Conservation (phyloP, 1,140 invertebrate species). For the Chelonus insularis region DNA sequence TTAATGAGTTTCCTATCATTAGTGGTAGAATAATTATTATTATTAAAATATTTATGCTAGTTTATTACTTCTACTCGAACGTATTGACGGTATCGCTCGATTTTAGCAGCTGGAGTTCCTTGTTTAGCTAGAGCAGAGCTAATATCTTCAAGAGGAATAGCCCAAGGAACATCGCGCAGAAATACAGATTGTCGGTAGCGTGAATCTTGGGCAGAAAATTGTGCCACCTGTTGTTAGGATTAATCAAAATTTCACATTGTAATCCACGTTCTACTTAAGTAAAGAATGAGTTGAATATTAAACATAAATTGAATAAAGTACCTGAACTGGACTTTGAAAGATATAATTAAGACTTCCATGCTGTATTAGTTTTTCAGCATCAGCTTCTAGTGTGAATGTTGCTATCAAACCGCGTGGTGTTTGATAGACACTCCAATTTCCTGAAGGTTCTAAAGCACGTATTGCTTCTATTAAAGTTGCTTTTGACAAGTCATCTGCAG, state of each 20-base stretch:
- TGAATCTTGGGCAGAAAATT: constrained; percentile 55
- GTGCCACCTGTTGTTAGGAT: constrained; percentile 45
- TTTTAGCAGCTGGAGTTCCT: constrained; percentile 47
- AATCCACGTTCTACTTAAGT: not conserved
- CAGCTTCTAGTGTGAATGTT: constrained; percentile 48
- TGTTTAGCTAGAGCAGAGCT: constrained; percentile 54
- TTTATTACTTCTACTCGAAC: constrained; percentile 56
- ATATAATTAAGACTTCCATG: constrained; percentile 45
- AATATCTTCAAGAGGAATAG: constrained; percentile 57
- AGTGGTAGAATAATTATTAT: too few species aligned
- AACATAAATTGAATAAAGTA: constrained; percentile 26
- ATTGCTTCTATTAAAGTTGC: constrained; percentile 51
- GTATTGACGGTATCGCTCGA: constrained; percentile 54
- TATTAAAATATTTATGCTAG: too few species aligned
- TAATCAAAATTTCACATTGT: not conserved
- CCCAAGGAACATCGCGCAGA: constrained; percentile 58
- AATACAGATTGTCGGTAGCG: constrained; percentile 53
- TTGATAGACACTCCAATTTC: constrained; percentile 50
- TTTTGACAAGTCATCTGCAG: constrained; percentile 35
- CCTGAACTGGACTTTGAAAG: constrained; percentile 55
- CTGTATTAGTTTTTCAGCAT: constrained; percentile 53
- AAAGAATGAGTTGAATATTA: constrained; percentile 11
- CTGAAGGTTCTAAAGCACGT: constrained; percentile 38
- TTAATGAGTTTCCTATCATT: too few species aligned
- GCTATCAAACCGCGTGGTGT: constrained; percentile 56